A percentile compares a stretch with the other conserved stretches of the same genome.
Evolutionary conservation across 2,113 vertebrate genomes (phyloP).

Genomic region (Corythornis cristatus): DNA sequence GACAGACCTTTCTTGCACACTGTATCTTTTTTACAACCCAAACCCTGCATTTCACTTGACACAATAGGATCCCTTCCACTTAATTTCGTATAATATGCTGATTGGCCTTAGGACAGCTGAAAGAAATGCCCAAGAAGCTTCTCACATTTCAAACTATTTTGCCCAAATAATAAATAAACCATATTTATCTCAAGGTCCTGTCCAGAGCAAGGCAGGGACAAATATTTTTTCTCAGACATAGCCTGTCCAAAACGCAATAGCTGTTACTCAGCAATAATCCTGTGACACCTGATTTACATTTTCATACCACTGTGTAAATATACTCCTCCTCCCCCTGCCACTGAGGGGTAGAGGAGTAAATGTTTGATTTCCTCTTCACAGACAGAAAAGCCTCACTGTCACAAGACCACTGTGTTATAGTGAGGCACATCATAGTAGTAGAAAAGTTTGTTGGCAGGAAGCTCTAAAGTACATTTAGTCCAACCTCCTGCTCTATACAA

Average conservation of each 20-base stretch:
- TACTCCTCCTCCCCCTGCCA: not conserved
- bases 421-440: not conserved
- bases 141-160: not conserved
- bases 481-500: not conserved
- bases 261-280: not conserved
- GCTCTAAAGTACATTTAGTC: not conserved
- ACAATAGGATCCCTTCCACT: not conserved
- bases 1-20: not conserved
- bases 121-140: not conserved
- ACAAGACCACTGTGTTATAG: not conserved
- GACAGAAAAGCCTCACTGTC: not conserved
- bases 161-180: not conserved
- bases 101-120: not conserved
- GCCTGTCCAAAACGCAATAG: not conserved
- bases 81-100: not conserved
- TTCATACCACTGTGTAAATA: not conserved
- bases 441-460: not conserved
- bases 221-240: not conserved
- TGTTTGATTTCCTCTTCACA: not conserved
- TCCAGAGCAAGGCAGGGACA: accelerated
- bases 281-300: not conserved
- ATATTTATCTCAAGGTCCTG: not conserved
- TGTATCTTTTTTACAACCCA: not conserved
- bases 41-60: accelerated
- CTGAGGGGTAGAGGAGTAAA: not conserved